Percentiles rank a stretch among this genome's conserved stretches.
phyloP scores from a whole-genome alignment of 2,797 vertebrate species.

The Protonibea diacanthus region DNA sequence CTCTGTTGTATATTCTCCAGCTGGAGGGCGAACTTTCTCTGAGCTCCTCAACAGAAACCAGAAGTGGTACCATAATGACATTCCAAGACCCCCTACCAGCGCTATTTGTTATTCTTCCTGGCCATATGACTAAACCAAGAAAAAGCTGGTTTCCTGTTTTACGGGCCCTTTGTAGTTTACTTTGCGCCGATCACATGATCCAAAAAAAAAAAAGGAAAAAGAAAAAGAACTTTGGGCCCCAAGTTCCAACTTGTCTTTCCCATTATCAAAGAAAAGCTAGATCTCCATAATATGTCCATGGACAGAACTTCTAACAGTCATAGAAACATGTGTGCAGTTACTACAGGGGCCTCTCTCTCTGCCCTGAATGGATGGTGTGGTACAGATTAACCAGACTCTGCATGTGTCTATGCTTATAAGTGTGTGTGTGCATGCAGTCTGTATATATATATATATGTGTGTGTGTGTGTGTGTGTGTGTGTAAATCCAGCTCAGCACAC shows the following conservation, averaged over 20 bases:
- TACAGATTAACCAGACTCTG: slow-evolving; percentile 81
- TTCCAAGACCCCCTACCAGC: slow-evolving; percentile 39
- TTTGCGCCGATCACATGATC: slow-evolving; percentile 31
- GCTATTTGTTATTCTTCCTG: slow-evolving; percentile 66
- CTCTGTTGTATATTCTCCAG: background rate
- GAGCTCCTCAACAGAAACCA: slow-evolving; percentile 49
- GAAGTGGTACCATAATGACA: slow-evolving; percentile 39
- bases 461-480: slow-evolving; percentile 45
- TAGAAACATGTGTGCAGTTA: slow-evolving; percentile 78
- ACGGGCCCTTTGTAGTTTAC: slow-evolving; percentile 54
- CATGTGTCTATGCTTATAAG: slow-evolving; percentile 57
- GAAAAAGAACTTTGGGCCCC: slow-evolving; percentile 22
- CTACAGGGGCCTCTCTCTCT: slow-evolving; percentile 69
- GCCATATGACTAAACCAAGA: slow-evolving; percentile 64
- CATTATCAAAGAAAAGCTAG: slow-evolving; percentile 55
- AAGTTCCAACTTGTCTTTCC: slow-evolving; percentile 57
- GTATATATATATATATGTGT: slow-evolving; percentile 43
- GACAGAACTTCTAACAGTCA: slow-evolving; percentile 61
- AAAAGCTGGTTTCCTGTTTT: slow-evolving; percentile 58
- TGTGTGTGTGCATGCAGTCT: slow-evolving; percentile 39
- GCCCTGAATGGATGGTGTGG: slow-evolving; percentile 75
- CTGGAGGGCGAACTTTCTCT: background rate
- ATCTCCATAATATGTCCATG: slow-evolving; percentile 58
- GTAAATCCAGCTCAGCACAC: slow-evolving; percentile 77
- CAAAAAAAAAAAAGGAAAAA: slow-evolving; percentile 29